Evolutionary conservation across 1,140 invertebrate genomes (phyloP), one percentile per base, ranked within the genome.

Genomic region (Penaeus japonicus): DNA sequence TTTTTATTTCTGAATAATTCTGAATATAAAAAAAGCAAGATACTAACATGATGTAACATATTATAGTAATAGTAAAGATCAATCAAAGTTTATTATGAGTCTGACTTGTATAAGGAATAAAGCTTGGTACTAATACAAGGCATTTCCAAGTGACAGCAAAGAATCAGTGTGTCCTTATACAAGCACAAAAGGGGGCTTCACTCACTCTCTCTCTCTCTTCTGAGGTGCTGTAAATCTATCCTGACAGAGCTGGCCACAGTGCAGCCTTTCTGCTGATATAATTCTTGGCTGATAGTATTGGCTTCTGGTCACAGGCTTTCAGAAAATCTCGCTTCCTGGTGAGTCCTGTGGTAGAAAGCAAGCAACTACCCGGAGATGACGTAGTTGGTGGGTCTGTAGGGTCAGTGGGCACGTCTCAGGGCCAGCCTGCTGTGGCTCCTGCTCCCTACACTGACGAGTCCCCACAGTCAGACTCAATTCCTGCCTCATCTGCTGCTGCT

Each of bases 291-390:
- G 55, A 65, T 90, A 20, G 78, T 75, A 32, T 88, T 65, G 81
- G 77, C 55, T 87, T 90, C 86, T 82, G 80, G 57, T 90, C 89
- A 83, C 89, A 92, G 82, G 93, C 94, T 89, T 92, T 96, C 81
- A 96, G 96, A 92, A 95, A 96, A 91, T 96, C 96, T 53, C 93
- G 96, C 73, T 96, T 97, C 92, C 93, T 96, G 92, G 96, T 97
- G 80, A 96, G 95, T 92, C 95, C 96, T 65, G 96, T 96, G 5
- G 92, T 95, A 18, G 93, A 94, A 89, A 92, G 92, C 75, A 93
- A 93, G 81, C 84, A 87, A 70, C 55, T 79, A 20, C 85, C 90
- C 22, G 75, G 59, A 24, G 81, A 78, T 39, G 87, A 85, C 12
- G 55, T 24, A 53, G 73, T 24, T 77, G 30, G 20, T 27, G 73